phyloP scores from a whole-genome alignment of 1,140 invertebrate species.

The Atopsyche davidsoni region DNA sequence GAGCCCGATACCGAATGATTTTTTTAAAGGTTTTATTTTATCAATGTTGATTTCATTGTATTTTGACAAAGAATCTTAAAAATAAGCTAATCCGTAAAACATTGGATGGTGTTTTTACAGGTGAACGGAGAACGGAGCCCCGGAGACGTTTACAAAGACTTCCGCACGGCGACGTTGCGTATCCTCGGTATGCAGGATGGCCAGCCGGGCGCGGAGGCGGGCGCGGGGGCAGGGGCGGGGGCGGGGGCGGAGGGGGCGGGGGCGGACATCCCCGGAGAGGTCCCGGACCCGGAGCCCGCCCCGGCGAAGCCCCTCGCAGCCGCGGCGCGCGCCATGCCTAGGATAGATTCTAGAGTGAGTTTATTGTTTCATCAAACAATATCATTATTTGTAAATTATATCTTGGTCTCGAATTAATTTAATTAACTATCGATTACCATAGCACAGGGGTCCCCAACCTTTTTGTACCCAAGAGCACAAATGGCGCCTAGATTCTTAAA shows the following conservation, averaged over 20 bases:
- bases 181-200: conserved; percentile 62
- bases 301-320: conserved; percentile 31
- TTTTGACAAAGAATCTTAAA: not conserved
- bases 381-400: too few relatives aligned
- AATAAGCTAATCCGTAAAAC: not conserved
- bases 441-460: too few relatives aligned
- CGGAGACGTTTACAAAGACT: conserved; percentile 74
- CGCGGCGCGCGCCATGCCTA: conserved; percentile 28
- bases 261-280: conserved; percentile 52
- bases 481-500: too few relatives aligned
- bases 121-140: conserved; percentile 79
- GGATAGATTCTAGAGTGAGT: conserved; percentile 39
- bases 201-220: conserved; percentile 52
- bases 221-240: conserved; percentile 50
- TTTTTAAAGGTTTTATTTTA: not conserved
- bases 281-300: conserved; percentile 51
- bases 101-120: conserved; percentile 44
- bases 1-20: too few relatives aligned
- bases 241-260: too few relatives aligned
- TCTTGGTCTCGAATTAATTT: too few relatives aligned
- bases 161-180: conserved; percentile 63
- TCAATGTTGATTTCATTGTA: not conserved
- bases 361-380: not conserved
- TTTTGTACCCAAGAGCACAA: too few relatives aligned
- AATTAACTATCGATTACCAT: too few relatives aligned